Percentiles rank a stretch among this genome's conserved stretches.
phyloP scores from a whole-genome alignment of 2,113 vertebrate genomes.

The Prietella phreatophila region DNA sequence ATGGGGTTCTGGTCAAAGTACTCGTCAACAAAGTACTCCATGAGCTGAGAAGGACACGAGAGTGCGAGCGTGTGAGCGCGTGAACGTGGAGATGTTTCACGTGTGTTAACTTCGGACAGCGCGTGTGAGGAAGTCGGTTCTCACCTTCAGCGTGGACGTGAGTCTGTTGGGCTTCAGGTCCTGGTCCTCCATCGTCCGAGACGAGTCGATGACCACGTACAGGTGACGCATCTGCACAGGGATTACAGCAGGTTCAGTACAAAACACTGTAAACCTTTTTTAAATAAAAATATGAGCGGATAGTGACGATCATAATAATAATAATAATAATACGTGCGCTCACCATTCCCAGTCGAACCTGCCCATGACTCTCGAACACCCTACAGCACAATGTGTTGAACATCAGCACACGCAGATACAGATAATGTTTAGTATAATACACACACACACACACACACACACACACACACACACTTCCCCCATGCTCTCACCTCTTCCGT shows the following conservation, averaged over 20 bases:
- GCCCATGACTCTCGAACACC: slow-evolving; percentile 84
- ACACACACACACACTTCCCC: too few species aligned
- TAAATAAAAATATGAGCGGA: not conserved
- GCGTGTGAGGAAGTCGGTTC: not conserved
- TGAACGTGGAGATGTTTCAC: not conserved
- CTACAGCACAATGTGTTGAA: slow-evolving; percentile 59
- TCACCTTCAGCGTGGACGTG: slow-evolving; percentile 69
- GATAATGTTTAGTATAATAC: not conserved
- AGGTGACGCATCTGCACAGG: slow-evolving; percentile 92
- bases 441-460: not conserved
- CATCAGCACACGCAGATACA: not conserved
- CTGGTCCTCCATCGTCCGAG: slow-evolving; percentile 96
- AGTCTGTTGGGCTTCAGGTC: slow-evolving; percentile 93
- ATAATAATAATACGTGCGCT: slow-evolving; percentile 45
- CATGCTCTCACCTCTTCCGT: slow-evolving; percentile 79
- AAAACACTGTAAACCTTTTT: not conserved
- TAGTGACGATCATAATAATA: too few species aligned
- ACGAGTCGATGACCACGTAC: slow-evolving; percentile 89
- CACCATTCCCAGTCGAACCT: slow-evolving; percentile 96
- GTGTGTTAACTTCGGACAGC: not conserved
- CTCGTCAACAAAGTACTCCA: slow-evolving; percentile 92
- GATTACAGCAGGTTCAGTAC: not conserved
- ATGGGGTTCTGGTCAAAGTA: slow-evolving; percentile 99
- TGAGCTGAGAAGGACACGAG: slow-evolving; percentile 70
- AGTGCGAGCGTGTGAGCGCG: not conserved